Base-by-base conservation (phyloP, 2,888 invertebrate genomes). In the Listrodromus nycthemerus region DNA sequence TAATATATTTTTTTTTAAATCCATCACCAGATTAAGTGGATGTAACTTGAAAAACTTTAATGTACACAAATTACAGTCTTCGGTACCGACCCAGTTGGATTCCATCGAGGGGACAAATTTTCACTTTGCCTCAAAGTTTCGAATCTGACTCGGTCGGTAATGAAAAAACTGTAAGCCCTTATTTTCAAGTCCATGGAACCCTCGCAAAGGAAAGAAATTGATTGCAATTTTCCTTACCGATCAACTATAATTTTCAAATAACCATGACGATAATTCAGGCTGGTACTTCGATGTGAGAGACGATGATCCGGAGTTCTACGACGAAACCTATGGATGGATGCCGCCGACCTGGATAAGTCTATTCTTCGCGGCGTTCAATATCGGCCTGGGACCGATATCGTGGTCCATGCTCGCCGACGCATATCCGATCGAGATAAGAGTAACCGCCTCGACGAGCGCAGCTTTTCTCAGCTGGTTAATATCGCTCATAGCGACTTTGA, bases 341-440 rank as follows among this genome's bases (percentile, higher is more conserved):
- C 88, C 92, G 8, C 89, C 91, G 3, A 82, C 86, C 19, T 89
- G 90, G 86, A 88, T 89, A 50, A 79, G 81, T 10, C 82, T 92
- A 1, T 88, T 90, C 58, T 91, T 91, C 79, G 87, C 80, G 0
- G 76, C 90, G 0, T 92, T 89, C 83, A 92, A 91, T 75, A 21
- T 91, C 5, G 93, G 93, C 21, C 41, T 92, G 1, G 93, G 92
- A 6, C 92, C 92, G 7, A 88, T 92, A 58, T 89, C 91, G 21
- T 92, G 91, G 92, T 88, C 92, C 8, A 69, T 92, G n/a, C 41
- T 92, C 16, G 90, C 91, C 21, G 92, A 93, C 82, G 85, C 85
- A 13, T 90, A 92, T 61, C 93, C 93, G 1, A 71, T 87, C 75
- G 88, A 91, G 80, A 78, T 91, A 48, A 89, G 88, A 76, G 66